phyloP scores from a whole-genome alignment of 2,797 vertebrate species.

The Tangara arthus region DNA sequence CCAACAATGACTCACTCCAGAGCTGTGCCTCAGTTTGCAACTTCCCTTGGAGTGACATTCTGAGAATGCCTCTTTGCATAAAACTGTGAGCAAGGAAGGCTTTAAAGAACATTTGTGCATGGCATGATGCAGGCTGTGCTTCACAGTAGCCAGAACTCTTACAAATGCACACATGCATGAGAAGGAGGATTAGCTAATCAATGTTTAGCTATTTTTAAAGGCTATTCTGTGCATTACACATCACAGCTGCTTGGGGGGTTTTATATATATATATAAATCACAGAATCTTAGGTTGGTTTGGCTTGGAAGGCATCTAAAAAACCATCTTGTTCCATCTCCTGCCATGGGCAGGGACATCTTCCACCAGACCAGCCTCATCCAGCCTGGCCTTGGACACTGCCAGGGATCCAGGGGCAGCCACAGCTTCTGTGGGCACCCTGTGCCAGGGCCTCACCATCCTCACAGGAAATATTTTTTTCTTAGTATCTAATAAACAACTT shows the following conservation, averaged over 20 bases:
- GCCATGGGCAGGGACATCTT: neutral
- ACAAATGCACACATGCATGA: neutral
- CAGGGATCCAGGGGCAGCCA: neutral
- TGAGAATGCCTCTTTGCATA: neutral
- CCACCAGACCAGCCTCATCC: rapidly evolving
- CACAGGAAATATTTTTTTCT: neutral
- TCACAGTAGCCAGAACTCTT: neutral
- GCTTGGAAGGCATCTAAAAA: neutral
- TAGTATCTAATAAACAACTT: neutral
- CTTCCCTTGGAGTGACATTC: neutral
- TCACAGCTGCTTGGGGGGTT: neutral
- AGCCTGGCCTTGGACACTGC: neutral
- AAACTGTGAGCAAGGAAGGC: neutral
- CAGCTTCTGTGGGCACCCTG: neutral
- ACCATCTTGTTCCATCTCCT: neutral
- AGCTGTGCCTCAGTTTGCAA: neutral
- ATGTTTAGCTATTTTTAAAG: neutral
- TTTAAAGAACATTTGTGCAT: neutral
- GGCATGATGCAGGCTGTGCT: neutral
- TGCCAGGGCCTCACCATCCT: neutral
- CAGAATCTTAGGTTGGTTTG: neutral
- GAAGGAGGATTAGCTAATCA: neutral
- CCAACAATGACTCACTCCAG: neutral
- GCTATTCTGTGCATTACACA: neutral
- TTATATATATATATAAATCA: neutral